phyloP scores from a whole-genome alignment of 2,113 vertebrate species.

The Dasyprocta punctata region DNA sequence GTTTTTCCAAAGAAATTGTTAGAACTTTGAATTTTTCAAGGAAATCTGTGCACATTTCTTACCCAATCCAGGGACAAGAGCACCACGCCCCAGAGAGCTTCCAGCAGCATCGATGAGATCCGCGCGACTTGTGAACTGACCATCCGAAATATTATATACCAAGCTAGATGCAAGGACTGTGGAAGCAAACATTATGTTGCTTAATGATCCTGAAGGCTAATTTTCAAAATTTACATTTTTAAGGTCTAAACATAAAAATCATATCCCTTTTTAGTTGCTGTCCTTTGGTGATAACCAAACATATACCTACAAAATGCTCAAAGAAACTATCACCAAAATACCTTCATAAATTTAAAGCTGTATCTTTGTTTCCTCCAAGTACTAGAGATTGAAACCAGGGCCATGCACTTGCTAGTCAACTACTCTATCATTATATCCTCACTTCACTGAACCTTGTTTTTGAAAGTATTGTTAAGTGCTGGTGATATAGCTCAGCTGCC shows the following conservation, averaged over 20 bases:
- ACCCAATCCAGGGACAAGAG: slow-evolving; percentile 97
- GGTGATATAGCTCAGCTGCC: too few relatives aligned
- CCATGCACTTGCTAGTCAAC: neutral
- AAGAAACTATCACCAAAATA: neutral
- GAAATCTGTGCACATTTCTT: slow-evolving; percentile 74
- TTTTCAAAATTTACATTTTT: slow-evolving; percentile 45
- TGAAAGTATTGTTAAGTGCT: neutral
- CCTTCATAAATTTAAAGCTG: slow-evolving; percentile 11
- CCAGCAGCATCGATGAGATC: slow-evolving; percentile 98
- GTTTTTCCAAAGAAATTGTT: neutral
- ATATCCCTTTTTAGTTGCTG: neutral
- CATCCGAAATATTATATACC: slow-evolving; percentile 95
- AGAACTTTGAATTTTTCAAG: neutral
- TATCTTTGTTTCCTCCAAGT: neutral
- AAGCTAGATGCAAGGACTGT: slow-evolving; percentile 96
- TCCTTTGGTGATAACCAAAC: neutral
- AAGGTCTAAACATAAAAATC: slow-evolving; percentile 15
- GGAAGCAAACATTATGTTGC: slow-evolving; percentile 58
- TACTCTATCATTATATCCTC: neutral
- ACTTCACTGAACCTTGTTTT: neutral
- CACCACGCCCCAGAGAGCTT: slow-evolving; percentile 97
- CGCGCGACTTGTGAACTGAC: slow-evolving; percentile 96
- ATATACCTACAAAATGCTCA: neutral
- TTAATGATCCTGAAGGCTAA: slow-evolving; percentile 39
- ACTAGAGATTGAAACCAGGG: neutral